These are phyloP conservation scores for Bos indicus DNA, from an alignment of 2,113 vertebrate genomes.

Conservation along the genomic window DNA sequence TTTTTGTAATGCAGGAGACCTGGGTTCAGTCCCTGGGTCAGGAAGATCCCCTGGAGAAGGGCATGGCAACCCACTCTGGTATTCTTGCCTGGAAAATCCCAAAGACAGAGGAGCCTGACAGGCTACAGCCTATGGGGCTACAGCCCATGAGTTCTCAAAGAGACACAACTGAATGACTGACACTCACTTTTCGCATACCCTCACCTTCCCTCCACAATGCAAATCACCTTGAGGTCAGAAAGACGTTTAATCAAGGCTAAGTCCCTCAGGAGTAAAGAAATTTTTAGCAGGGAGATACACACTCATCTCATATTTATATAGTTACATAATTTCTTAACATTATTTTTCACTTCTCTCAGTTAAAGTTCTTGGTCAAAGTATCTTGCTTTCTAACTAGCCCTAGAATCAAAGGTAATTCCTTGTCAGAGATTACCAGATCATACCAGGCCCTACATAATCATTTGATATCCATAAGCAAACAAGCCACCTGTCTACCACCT, in stretches of 20 bases:
- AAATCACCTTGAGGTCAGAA: background rate
- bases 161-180: background rate
- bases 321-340: background rate
- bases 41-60: background rate
- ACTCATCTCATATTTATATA: background rate
- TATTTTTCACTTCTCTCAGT: conserved; percentile 12
- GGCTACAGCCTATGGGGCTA: background rate
- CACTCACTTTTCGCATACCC: background rate
- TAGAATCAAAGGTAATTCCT: background rate
- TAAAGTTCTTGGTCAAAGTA: background rate
- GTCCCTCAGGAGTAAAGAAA: background rate
- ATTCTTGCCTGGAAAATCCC: background rate
- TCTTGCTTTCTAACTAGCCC: background rate
- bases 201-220: background rate
- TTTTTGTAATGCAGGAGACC: background rate
- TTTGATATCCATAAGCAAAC: background rate
- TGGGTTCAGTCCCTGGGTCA: background rate
- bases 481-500: background rate
- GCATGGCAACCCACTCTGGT: background rate
- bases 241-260: background rate
- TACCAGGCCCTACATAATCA: background rate
- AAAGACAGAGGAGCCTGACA: background rate
- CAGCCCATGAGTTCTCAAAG: background rate
- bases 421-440: background rate
- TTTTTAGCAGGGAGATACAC: background rate